Percentiles rank a stretch among this genome's conserved stretches.
These are phyloP conservation scores for Felis chaus DNA, from an alignment of 2,113 vertebrate species.

Conservation along the genomic window DNA sequence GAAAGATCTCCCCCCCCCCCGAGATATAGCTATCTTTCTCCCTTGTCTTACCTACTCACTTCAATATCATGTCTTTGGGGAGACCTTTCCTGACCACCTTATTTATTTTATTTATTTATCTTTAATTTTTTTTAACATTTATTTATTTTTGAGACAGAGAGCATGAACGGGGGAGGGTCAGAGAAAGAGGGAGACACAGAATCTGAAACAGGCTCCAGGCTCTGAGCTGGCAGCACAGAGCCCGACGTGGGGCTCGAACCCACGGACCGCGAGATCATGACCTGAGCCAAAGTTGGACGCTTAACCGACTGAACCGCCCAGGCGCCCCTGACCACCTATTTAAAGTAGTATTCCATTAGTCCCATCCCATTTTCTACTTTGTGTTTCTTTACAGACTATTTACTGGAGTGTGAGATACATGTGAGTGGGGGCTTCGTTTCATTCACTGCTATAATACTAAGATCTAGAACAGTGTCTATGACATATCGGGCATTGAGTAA, in stretches of 20 bases:
- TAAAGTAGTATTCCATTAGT: not conserved
- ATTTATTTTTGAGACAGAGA: too few relatives aligned
- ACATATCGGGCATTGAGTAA: not conserved
- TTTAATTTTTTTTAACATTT: too few relatives aligned
- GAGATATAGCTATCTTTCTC: not conserved
- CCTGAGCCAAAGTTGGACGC: too few relatives aligned
- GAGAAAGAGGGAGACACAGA: too few relatives aligned
- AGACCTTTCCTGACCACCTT: not conserved
- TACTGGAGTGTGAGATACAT: not conserved
- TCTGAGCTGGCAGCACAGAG: too few relatives aligned
- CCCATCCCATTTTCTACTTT: not conserved
- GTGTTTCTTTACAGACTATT: not conserved
- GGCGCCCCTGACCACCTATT: not conserved
- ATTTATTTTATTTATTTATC: not conserved
- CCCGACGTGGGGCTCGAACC: too few relatives aligned
- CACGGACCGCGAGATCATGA: too few relatives aligned
- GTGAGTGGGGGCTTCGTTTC: not conserved
- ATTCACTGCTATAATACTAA: not conserved
- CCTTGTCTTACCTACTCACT: not conserved
- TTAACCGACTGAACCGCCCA: too few relatives aligned
- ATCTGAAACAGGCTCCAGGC: too few relatives aligned
- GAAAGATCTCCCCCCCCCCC: not conserved
- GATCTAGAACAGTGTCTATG: not conserved
- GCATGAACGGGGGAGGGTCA: too few relatives aligned
- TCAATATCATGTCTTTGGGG: not conserved